phyloP scores from a whole-genome alignment of 2,797 vertebrate genomes.

The Parauchenoglanis ngamensis region DNA sequence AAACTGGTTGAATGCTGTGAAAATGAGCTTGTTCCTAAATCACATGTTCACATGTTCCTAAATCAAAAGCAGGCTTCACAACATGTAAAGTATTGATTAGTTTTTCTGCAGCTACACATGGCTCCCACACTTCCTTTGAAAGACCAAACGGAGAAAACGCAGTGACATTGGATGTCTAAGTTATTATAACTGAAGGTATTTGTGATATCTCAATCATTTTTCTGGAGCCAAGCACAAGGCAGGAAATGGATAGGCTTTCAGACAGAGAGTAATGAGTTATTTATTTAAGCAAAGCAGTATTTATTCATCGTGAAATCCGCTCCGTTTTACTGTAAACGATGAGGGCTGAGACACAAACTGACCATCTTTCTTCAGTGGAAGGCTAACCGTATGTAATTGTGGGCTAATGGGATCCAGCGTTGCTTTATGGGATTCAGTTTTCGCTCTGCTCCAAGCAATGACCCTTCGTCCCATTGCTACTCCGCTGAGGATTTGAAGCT shows the following conservation, averaged over 20 bases:
- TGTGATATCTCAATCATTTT: neutral
- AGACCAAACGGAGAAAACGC: neutral
- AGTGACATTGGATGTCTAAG: neutral
- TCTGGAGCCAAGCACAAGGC: neutral
- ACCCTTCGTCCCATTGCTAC: conserved; percentile 1
- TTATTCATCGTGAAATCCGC: neutral
- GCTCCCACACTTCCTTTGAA: conserved; percentile 9
- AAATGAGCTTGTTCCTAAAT: neutral
- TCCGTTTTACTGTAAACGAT: neutral
- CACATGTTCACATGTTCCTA: neutral
- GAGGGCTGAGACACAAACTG: neutral
- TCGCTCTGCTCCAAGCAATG: neutral
- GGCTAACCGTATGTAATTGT: conserved; percentile 1
- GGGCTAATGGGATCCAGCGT: neutral
- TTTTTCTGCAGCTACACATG: conserved; percentile 13
- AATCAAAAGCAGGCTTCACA: conserved; percentile 11
- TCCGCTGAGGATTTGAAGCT: conserved; percentile 50
- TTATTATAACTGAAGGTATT: neutral
- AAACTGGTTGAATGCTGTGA: neutral
- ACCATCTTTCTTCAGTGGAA: neutral
- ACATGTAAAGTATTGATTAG: conserved; percentile 27
- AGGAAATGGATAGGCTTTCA: neutral
- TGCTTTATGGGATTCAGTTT: neutral
- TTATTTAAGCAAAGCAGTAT: neutral
- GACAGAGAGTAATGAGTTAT: neutral